phyloP scores from a whole-genome alignment of 35 echinoderm and acorn worm species.

The Acanthaster planci region DNA sequence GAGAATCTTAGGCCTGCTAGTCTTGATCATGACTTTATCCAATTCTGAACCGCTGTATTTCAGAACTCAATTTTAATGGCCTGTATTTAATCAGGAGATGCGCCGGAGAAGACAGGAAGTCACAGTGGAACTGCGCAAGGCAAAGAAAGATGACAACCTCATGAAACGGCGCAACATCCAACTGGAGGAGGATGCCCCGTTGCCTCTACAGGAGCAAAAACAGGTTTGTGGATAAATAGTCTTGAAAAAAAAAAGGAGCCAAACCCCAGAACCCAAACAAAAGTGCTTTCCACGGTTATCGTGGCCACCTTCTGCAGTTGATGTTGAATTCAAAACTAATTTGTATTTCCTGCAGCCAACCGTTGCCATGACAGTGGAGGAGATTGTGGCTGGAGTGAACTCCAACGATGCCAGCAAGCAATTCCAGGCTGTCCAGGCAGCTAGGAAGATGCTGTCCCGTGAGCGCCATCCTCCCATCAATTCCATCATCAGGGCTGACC shows the following conservation, averaged over 20 bases:
- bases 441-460: conserved; percentile 79
- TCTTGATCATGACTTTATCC: no score
- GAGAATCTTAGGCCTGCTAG: no score
- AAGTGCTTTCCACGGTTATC: not conserved
- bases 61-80: no score
- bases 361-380: conserved; percentile 4
- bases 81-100: conserved; percentile 87
- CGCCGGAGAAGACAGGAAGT: conserved; percentile 70
- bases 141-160: conserved; percentile 77
- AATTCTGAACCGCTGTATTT: no score
- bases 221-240: conserved; percentile 61
- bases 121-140: conserved; percentile 79
- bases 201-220: conserved; percentile 89
- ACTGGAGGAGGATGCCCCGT: conserved; percentile 52
- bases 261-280: not conserved
- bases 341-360: not conserved
- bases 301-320: no score
- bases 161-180: conserved; percentile 81
- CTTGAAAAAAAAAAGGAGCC: not conserved
- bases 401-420: conserved; percentile 31
- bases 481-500: conserved; percentile 62
- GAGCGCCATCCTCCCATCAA: conserved; percentile 91
- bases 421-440: conserved; percentile 63
- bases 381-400: not conserved
- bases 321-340: no score